phyloP scores from a whole-genome alignment of 1,140 invertebrate genomes.

The Pseudoatta argentina region DNA sequence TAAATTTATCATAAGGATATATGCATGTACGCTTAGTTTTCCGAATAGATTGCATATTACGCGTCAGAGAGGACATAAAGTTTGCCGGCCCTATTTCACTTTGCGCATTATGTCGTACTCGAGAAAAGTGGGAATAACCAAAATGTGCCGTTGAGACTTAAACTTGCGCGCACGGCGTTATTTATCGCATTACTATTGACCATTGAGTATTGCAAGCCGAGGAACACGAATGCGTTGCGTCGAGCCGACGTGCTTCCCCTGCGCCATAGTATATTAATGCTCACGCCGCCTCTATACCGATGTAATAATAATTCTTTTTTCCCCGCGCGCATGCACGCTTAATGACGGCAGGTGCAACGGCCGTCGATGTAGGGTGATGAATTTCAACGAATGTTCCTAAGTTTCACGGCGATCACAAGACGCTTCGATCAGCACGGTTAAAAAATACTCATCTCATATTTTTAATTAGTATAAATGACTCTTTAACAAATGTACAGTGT shows the following conservation, averaged over 20 bases:
- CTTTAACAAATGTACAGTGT: neutral
- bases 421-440: neutral
- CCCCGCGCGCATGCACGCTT: constrained; percentile 43
- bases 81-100: neutral
- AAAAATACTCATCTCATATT: neutral
- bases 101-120: neutral
- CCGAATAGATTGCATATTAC: neutral
- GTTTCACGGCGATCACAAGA: neutral
- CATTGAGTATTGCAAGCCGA: constrained; percentile 22
- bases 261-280: constrained; percentile 57
- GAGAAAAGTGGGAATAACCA: constrained; percentile 25
- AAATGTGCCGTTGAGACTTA: constrained; percentile 43
- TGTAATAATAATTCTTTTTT: constrained; percentile 58
- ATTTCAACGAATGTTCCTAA: constrained; percentile 43
- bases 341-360: constrained; percentile 58
- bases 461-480: neutral
- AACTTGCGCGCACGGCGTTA: neutral
- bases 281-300: constrained; percentile 44
- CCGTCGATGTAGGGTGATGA: constrained; percentile 21
- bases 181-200: constrained; percentile 41
- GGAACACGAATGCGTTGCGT: constrained; percentile 55
- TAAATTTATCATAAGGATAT: neutral
- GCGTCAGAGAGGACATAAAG: neutral
- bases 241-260: constrained; percentile 26
- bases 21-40: neutral